Base-by-base conservation (phyloP, 2,888 invertebrate genomes). In the Tanypteryx hageni region DNA sequence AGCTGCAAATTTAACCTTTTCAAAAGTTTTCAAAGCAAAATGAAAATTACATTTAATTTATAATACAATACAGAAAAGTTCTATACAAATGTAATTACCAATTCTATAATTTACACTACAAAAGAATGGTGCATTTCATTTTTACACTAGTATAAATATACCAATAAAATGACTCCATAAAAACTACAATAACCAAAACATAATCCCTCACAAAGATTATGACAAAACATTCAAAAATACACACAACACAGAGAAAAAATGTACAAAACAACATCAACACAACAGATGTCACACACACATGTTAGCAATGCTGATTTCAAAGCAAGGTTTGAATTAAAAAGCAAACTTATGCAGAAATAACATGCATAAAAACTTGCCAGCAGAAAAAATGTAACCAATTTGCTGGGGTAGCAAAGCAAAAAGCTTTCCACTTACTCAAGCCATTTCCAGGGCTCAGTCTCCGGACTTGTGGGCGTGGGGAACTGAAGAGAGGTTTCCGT, bases 401-500 rank as follows among this genome's bases (percentile, higher is more conserved):
- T 61, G 89, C 89, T n/a, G 64, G 64, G 64, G 56, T 76, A 89
- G 89, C 89, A 89, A 89, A 89, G 86, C 86, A 31, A 86, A 86
- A 86, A 86, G 89, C 89, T 89, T 89, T 64, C 89, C 89, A 97
- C 97, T 97, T 97, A 97, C 97, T 97, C 97, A 96, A 98, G 97
- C 98, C 98, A 98, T 96, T 97, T 98, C 98, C 98, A 98, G 95
- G 98, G 97, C 96, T 98, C 98, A 95, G 97, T 97, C 96, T 98
- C 98, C 96, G 98, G 98, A 95, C 97, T 97, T 96, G 97, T 97
- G 96, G 98, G 98, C 96, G 98, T 98, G 95, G 97, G 97, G 96
- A 97, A 97, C 98, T 98, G 97, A 95, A 96, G 95, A 96, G 94
- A 95, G 94, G 95, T 94, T 76, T 86, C 68, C 86, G 89, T 92